Conservation (phyloP, 2,797 vertebrate genomes). For the Neosilurus hyrtlii region DNA sequence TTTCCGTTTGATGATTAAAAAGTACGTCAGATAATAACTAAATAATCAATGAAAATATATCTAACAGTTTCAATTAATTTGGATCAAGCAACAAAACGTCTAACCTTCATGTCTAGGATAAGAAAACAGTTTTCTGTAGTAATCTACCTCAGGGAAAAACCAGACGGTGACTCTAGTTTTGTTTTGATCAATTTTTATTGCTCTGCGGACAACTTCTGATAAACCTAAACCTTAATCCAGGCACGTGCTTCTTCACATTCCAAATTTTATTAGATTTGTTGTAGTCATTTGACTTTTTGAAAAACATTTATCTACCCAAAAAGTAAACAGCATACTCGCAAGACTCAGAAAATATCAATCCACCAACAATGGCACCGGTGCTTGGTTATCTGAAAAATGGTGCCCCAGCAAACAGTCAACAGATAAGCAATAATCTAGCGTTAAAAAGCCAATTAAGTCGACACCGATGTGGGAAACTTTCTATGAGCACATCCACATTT, state of each 20-base stretch:
- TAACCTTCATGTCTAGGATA: neutral
- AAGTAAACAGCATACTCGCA: neutral
- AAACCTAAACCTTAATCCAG: conserved; percentile 32
- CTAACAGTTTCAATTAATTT: too few relatives aligned
- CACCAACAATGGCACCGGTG: neutral
- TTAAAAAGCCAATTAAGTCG: too few relatives aligned
- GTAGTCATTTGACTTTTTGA: conserved; percentile 11
- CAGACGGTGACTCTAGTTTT: conserved; percentile 27
- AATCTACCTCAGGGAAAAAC: neutral
- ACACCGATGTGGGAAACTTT: too few relatives aligned
- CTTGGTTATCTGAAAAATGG: neutral
- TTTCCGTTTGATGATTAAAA: neutral
- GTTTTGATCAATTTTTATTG: conserved; percentile 18
- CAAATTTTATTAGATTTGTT: neutral
- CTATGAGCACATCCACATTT: neutral
- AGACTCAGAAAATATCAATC: neutral
- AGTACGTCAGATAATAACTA: neutral
- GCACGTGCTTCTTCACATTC: neutral
- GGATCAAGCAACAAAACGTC: too few relatives aligned
- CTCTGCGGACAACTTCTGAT: neutral
- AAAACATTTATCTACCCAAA: neutral
- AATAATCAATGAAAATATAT: neutral
- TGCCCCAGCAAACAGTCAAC: neutral
- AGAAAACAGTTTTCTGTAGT: neutral
- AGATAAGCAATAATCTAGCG: neutral